phyloP scores from a whole-genome alignment of 2,113 vertebrate genomes.

The Apodemus sylvaticus region DNA sequence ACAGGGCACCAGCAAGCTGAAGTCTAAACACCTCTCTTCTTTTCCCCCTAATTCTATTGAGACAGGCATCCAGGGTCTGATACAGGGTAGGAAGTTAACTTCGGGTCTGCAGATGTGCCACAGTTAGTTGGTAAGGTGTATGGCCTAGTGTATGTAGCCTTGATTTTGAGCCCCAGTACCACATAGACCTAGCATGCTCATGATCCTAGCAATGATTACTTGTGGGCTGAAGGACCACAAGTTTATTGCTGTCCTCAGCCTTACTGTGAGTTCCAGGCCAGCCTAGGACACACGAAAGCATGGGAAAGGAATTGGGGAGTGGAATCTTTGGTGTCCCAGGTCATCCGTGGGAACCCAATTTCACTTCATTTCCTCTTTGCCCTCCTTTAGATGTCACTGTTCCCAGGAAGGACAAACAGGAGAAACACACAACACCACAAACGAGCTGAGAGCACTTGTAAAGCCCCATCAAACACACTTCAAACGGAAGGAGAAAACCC shows the following conservation, averaged over 20 bases:
- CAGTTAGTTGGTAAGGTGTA: neutral
- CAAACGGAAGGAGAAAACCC: neutral
- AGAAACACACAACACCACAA: neutral
- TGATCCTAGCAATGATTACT: neutral
- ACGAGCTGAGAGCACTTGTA: neutral
- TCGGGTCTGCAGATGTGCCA: neutral
- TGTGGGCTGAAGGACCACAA: too few relatives aligned
- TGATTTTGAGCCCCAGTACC: neutral
- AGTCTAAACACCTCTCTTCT: neutral
- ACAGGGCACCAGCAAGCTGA: neutral
- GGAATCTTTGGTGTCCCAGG: neutral
- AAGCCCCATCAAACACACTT: conserved; percentile 5
- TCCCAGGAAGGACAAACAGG: neutral
- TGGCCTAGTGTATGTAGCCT: neutral
- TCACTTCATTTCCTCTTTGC: neutral
- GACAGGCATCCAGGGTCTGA: neutral
- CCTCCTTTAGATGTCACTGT: neutral
- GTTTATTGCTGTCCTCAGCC: too few relatives aligned
- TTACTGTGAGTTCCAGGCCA: neutral
- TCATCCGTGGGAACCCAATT: neutral
- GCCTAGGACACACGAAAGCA: neutral
- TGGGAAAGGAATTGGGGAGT: neutral
- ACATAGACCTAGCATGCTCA: neutral
- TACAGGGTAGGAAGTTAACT: neutral
- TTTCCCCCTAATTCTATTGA: neutral